Evolutionary conservation across 1,140 invertebrate species (phyloP), one percentile per base, ranked within the genome.

Genomic region (Apis cerana): DNA sequence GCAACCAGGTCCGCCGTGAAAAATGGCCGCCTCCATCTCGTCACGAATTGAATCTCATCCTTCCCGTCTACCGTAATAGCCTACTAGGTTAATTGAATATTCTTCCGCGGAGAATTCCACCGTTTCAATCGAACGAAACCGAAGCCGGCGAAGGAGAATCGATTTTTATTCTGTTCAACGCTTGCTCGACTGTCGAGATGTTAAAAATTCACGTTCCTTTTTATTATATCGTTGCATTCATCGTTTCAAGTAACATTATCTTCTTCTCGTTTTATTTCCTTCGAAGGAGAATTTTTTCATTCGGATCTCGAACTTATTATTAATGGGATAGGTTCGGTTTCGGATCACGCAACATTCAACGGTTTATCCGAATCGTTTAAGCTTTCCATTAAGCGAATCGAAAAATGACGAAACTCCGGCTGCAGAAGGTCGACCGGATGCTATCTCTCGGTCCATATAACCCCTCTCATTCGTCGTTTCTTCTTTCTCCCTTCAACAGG

Each of bases 361-460:
- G 15, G 56, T 67, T 82, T 69, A 69, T 54, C 80, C 74, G 80
- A 54, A 33, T 48, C 64, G 80, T 82, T 82, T 59, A 82, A 76
- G 5, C 64, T 82, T 76, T 82, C 80, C 72, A 82, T 82, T 76
- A 59, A 61, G 58, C 80, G 19, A 76, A 54, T 76, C 64, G 80
- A 76, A 68, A 82, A 82, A 82, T 76, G 56, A 69, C 74, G 74
- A 82, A 76, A 82, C 50, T 17, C 10, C 52, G 61, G 23, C 52
- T 52, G 12, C 19, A 68, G 62, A 81, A 81, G 72, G 80, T 81
- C 59, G 72, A 1, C 62, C 64, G 54, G 50, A 56, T 62, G 33
- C 10, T 81, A 58, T 81, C 52, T 75, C 21, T 7, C 54, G 3
- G 27, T 0, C 10, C n/a, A 23, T 58, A n/a, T 48, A 54, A 54